These are phyloP conservation scores for Lasius platythorax DNA, from an alignment of 2,888 invertebrate genomes.

Conservation along the genomic window DNA sequence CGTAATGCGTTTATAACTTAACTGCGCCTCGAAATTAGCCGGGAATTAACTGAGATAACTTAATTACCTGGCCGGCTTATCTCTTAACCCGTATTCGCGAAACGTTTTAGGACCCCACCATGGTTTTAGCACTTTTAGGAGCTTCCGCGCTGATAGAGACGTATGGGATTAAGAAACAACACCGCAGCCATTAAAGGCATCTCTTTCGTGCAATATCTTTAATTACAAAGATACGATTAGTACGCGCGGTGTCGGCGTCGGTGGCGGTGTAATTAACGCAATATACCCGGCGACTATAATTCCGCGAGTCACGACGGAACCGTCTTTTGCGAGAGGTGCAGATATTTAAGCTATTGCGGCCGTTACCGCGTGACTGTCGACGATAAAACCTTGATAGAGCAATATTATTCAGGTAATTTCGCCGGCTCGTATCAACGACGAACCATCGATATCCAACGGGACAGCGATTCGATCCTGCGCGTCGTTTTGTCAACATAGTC, in stretches of 20 bases:
- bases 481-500: neutral
- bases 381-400: conserved; percentile 53
- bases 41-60: conserved; percentile 24
- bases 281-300: conserved; percentile 35
- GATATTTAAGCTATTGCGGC: conserved; percentile 36
- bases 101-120: neutral
- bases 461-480: neutral
- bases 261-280: conserved; percentile 47
- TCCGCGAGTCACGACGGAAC: conserved; percentile 19
- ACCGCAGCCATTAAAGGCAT: conserved; percentile 20
- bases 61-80: conserved; percentile 24
- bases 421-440: neutral
- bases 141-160: conserved; percentile 15
- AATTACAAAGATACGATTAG: conserved; percentile 50
- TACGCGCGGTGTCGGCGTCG: conserved; percentile 3
- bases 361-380: conserved; percentile 44
- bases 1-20: neutral
- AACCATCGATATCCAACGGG: neutral
- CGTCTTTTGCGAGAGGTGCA: neutral
- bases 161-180: conserved; percentile 27
- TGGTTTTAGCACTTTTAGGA: neutral
- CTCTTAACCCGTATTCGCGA: neutral
- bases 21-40: neutral
- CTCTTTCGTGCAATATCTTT: conserved; percentile 27
- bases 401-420: conserved; percentile 54